These are phyloP conservation scores for Mormoops blainvillei DNA, from an alignment of 2,113 vertebrate genomes.

Conservation along the genomic window DNA sequence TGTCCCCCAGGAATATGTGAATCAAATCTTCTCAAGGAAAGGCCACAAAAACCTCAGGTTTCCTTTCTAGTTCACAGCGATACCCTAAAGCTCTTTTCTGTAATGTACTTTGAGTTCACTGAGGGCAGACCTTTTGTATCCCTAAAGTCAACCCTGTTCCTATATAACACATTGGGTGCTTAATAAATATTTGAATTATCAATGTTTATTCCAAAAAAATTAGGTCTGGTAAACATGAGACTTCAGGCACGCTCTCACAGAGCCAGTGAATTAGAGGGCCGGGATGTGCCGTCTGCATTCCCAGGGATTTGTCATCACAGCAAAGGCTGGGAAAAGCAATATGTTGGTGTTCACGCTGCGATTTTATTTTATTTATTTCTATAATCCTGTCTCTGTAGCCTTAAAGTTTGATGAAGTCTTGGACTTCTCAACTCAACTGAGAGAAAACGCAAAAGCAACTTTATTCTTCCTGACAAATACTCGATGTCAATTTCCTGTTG, in stretches of 20 bases:
- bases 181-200: not conserved
- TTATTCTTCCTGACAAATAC: not conserved
- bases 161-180: not conserved
- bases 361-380: not conserved
- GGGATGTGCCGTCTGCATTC: not conserved
- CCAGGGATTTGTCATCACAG: not conserved
- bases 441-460: not conserved
- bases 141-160: not conserved
- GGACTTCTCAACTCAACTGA: not conserved
- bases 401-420: not conserved
- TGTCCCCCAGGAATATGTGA: not conserved
- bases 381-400: not conserved
- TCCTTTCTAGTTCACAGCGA: not conserved
- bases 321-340: not conserved
- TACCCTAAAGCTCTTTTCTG: not conserved
- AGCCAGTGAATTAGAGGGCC: not conserved
- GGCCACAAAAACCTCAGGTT: not conserved
- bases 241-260: not conserved
- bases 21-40: not conserved
- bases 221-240: not conserved
- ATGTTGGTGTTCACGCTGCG: not conserved
- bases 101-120: not conserved
- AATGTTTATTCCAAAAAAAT: not conserved
- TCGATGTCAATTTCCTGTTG: not conserved
- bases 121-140: not conserved